Evolutionary conservation across 1,140 invertebrate species (phyloP).

Genomic region (Stegodyphus mimosarum): DNA sequence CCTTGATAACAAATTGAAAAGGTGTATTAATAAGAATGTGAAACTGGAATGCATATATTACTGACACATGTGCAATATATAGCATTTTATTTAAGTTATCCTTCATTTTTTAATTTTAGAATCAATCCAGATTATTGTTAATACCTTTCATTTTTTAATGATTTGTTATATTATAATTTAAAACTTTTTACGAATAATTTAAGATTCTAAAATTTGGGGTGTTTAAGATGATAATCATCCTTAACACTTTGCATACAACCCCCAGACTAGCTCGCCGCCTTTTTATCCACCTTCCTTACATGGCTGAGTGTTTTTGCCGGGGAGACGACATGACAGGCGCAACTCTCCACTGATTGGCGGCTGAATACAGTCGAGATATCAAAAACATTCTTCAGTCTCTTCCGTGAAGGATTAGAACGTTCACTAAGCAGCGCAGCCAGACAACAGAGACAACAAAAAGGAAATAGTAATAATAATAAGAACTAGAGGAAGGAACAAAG

Average conservation of each 20-base stretch:
- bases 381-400: slow-evolving; percentile 29
- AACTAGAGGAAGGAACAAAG: slow-evolving; percentile 39
- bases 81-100: no score
- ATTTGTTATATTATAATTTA: no score
- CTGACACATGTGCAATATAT: no score
- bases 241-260: not conserved
- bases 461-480: slow-evolving; percentile 32
- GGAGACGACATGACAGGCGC: slow-evolving; percentile 52
- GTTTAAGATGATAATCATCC: no score
- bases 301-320: slow-evolving; percentile 46
- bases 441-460: not conserved
- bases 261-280: not conserved
- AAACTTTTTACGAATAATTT: no score
- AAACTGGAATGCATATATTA: no score
- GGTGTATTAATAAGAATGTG: no score
- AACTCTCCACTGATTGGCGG: slow-evolving; percentile 54
- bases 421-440: not conserved
- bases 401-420: slow-evolving; percentile 40
- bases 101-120: no score
- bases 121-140: no score
- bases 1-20: no score
- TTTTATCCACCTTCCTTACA: slow-evolving; percentile 12
- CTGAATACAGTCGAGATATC: slow-evolving; percentile 45
- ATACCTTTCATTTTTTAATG: no score
- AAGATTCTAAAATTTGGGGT: no score